Base-by-base conservation (phyloP, 2,888 invertebrate genomes). In the Napeogenes sylphis region DNA sequence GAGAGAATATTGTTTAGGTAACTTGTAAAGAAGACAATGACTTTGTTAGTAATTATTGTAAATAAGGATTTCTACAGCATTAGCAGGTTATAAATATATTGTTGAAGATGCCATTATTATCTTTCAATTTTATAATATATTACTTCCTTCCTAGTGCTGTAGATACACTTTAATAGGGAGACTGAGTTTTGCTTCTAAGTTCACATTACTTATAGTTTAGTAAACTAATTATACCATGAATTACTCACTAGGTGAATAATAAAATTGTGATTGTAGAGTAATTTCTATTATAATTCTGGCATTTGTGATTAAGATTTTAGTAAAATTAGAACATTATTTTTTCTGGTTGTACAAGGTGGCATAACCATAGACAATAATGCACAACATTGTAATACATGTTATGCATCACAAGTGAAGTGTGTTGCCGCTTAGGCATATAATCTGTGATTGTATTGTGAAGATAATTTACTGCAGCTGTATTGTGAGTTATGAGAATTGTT, bases 201-300 rank as follows among this genome's bases (percentile, higher is more conserved):
- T 51, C 21, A 51, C 51, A 51, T 51, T 51, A 35, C 35, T 4
- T 35, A 47, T 30, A 51, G 30, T 51, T 21, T 30, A 51, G 30
- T 51, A 5, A 30, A 51, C 30, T 51, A 30, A 30, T 51, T n/a
- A 14, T 8, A 47, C n/a, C 51, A 30, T 30, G 21, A 10, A 51
- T 3, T 12, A 51, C 51, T 30, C 51, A 51, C 30, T 51, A 51
- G 51, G 3, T 51, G 30, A n/a, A 47, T 47, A 51, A 51, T 51
- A 30, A 51, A 51, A 51, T 30, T 51, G 51, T 51, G 51, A 51
- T 51, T 30, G 51, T 51, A 51, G 51, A 51, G 8, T 51, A 51
- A 51, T 51, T 51, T 30, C 51, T 30, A 51, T 51, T 30, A 51
- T 51, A 51, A 51, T 51, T 51, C n/a, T 10, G 10, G 30, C 6